Conservation (phyloP, 1,140 invertebrate species). For the Philotrypesis tridentata region DNA sequence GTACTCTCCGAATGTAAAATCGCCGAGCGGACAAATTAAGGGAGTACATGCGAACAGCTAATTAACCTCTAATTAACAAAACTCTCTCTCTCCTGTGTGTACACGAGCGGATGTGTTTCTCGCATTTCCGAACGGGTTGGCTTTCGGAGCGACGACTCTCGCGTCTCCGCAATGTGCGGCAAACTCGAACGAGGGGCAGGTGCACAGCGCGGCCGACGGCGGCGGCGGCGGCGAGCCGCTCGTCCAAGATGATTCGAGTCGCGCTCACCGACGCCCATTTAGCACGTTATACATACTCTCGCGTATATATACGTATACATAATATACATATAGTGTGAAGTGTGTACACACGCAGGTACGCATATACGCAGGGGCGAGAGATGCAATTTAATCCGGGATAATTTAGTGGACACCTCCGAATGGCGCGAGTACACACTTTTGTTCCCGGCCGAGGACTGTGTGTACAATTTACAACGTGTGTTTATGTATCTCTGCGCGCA, state of each 20-base stretch:
- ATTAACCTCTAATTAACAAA: conserved; percentile 37
- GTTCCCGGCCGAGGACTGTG: not conserved
- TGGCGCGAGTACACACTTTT: no score
- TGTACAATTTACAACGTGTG: not conserved
- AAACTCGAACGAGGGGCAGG: not conserved
- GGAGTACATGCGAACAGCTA: conserved; percentile 19
- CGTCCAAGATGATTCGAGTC: not conserved
- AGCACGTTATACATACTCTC: conserved; percentile 31
- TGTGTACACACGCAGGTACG: no score
- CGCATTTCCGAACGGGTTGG: conserved; percentile 5
- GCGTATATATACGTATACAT: no score
- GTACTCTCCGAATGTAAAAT: conserved; percentile 13
- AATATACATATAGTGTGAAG: no score
- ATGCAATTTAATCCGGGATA: conserved; percentile 49
- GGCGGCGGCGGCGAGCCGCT: no score
- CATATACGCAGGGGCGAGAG: not conserved
- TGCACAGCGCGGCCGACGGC: not conserved
- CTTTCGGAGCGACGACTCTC: not conserved
- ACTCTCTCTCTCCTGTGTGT: not conserved
- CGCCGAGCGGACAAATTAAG: conserved; percentile 33
- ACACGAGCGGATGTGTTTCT: not conserved
- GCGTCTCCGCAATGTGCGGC: no score
- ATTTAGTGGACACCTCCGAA: conserved; percentile 42
- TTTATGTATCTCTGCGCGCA: no score
- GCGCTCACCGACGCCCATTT: conserved; percentile 26